These are phyloP conservation scores for Pseudopleuronectes americanus DNA, from an alignment of 2,797 vertebrate genomes.

Conservation along the genomic window DNA sequence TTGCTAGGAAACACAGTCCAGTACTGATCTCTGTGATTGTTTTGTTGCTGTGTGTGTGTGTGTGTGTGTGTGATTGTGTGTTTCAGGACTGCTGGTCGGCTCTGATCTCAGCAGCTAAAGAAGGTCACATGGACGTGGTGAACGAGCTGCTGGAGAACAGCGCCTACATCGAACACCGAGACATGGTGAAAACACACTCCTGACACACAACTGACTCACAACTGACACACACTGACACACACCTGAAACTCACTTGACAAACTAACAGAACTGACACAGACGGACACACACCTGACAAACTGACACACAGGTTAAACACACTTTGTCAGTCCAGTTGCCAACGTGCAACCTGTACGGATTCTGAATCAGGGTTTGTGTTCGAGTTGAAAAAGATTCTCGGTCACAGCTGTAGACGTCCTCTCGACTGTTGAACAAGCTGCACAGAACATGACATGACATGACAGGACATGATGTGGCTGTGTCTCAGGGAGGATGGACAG, in stretches of 20 bases:
- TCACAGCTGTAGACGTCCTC: too few relatives aligned
- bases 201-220: neutral
- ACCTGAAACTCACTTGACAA: too few relatives aligned
- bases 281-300: neutral
- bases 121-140: slow-evolving; percentile 91
- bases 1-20: slow-evolving; percentile 49
- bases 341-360: too few relatives aligned
- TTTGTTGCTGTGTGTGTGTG: slow-evolving; percentile 59
- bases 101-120: slow-evolving; percentile 94
- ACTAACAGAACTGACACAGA: neutral
- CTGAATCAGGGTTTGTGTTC: too few relatives aligned
- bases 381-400: too few relatives aligned
- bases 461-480: neutral
- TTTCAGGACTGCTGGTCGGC: slow-evolving; percentile 97
- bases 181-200: slow-evolving; percentile 86
- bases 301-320: neutral
- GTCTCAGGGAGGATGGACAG: slow-evolving; percentile 95
- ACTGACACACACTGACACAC: neutral
- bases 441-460: too few relatives aligned
- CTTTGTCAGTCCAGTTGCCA: neutral
- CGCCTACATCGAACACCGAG: slow-evolving; percentile 93
- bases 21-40: neutral
- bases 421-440: too few relatives aligned
- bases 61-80: neutral
- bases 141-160: slow-evolving; percentile 90